A percentile compares a stretch with the other conserved stretches of the same genome.
phyloP scores from a whole-genome alignment of 2,113 vertebrate genomes.

The Pseudorectes ferrugineus region DNA sequence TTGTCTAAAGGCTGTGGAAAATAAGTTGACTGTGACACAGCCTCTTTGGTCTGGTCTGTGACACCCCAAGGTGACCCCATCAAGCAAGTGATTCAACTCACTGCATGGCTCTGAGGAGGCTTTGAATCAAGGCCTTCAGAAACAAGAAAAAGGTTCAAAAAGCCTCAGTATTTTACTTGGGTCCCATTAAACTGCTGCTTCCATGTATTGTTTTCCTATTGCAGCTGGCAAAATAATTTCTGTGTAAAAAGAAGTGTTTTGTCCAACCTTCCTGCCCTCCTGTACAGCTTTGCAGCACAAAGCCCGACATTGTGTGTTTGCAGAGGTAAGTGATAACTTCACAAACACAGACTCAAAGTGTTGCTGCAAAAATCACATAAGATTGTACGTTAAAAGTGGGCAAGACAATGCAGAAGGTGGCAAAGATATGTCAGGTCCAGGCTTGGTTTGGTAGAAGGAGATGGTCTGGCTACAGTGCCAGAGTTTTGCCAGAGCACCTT shows the following conservation, averaged over 20 bases:
- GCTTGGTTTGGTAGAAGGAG: neutral
- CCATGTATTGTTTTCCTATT: slow-evolving; percentile 7
- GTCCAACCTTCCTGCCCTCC: neutral
- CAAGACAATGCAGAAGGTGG: neutral
- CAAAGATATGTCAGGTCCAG: neutral
- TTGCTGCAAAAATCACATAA: neutral
- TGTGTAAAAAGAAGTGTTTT: neutral
- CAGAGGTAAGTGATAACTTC: neutral
- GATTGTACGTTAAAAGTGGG: neutral
- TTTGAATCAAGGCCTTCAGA: neutral
- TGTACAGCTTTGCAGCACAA: neutral
- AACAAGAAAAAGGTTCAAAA: neutral
- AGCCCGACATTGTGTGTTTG: rapidly evolving
- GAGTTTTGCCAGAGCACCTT: neutral
- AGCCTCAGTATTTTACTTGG: neutral
- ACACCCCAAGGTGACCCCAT: neutral
- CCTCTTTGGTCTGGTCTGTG: neutral
- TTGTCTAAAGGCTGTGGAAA: neutral
- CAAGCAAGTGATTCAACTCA: neutral
- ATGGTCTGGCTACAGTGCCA: neutral
- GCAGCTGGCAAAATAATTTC: neutral
- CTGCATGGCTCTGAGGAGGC: neutral
- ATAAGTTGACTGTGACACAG: neutral
- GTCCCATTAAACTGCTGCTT: neutral
- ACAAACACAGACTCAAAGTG: neutral